phyloP scores from a whole-genome alignment of 2,113 vertebrate species.

The Cephalopholis sonnerati region DNA sequence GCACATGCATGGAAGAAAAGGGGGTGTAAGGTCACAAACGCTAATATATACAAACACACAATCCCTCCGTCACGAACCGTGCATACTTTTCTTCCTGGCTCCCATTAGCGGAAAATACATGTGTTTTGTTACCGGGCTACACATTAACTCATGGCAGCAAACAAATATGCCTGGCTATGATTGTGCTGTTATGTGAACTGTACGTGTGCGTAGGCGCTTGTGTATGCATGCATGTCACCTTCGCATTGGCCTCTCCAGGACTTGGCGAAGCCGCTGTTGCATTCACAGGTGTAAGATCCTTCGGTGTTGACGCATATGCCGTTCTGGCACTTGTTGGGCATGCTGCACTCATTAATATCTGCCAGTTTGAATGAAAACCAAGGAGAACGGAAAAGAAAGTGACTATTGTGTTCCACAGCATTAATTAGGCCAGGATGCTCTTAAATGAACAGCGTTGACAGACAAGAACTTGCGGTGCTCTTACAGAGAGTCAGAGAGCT shows the following conservation, averaged over 20 bases:
- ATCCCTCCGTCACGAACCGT: conserved; percentile 22
- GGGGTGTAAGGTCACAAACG: conserved; percentile 1
- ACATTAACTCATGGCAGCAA: conserved; percentile 60
- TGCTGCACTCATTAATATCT: conserved; percentile 93
- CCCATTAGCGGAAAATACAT: conserved; percentile 61
- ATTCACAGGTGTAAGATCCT: conserved; percentile 92
- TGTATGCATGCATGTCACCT: conserved; percentile 83
- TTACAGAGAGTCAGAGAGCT: background rate
- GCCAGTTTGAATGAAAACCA: conserved; percentile 63
- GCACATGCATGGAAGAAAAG: conserved; percentile 12
- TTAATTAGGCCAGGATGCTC: conserved; percentile 62
- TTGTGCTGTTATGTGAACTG: conserved; percentile 29
- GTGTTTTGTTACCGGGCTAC: conserved; percentile 61
- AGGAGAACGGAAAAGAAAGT: conserved; percentile 60
- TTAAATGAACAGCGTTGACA: conserved; percentile 50
- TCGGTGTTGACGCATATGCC: conserved; percentile 91
- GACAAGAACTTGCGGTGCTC: conserved; percentile 32
- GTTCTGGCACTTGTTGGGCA: conserved; percentile 87
- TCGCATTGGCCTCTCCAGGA: conserved; percentile 88
- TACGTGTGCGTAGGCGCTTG: conserved; percentile 17
- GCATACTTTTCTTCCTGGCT: conserved; percentile 65
- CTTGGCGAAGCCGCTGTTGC: conserved; percentile 88
- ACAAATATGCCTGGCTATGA: conserved; percentile 50
- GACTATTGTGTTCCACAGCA: conserved; percentile 56
- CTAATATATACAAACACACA: conserved; percentile 23